Evolutionary conservation across 2,797 vertebrate species (phyloP), one percentile per base, ranked within the genome.

Genomic region (Typhlichthys subterraneus): DNA sequence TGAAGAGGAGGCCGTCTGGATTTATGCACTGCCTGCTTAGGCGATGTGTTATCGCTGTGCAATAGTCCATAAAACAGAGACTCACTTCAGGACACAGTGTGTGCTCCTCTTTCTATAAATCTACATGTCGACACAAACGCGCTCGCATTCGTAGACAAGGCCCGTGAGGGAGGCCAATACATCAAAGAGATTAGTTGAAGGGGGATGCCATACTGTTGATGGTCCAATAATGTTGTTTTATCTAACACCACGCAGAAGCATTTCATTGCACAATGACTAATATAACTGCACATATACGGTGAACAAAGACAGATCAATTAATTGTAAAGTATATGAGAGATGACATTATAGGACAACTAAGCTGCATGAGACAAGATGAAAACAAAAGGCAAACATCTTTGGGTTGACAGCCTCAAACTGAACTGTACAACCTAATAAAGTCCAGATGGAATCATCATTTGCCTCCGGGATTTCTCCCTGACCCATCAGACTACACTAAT

Each of bases 21-120:
- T 72, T 11, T 14, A 45, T 82, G 70, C 42, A 69, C 77, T 78
- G 70, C 63, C 81, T 82, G 71, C 66, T 71, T 61, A 70, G 69
- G 17, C 59, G 71, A 79, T 82, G 82, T 67, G 85, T 89, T 87
- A 86, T 76, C 63, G 73, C 69, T 19, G 23, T 54, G 74, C 64
- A 70, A 58, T 47, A 63, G 75, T 59, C 72, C 57, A 62, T 88
- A 86, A 88, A 89, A 57, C 71, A 72, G 8, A 63, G 60, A 53
- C 72, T 80, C 54, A 57, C 83, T 79, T 85, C 53, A 80, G 54
- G 72, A 76, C 77, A 72, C 75, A 76, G 29, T 45, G 60, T 45
- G 64, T 47, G 58, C 67, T 68, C 63, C 59, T 59, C 69, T 68
- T 70, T 73, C 76, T 77, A 63, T 84, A 87, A 85, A 88, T 85